These are phyloP conservation scores for Bombus polaris DNA, from an alignment of 1,140 invertebrate species.

Conservation along the genomic window DNA sequence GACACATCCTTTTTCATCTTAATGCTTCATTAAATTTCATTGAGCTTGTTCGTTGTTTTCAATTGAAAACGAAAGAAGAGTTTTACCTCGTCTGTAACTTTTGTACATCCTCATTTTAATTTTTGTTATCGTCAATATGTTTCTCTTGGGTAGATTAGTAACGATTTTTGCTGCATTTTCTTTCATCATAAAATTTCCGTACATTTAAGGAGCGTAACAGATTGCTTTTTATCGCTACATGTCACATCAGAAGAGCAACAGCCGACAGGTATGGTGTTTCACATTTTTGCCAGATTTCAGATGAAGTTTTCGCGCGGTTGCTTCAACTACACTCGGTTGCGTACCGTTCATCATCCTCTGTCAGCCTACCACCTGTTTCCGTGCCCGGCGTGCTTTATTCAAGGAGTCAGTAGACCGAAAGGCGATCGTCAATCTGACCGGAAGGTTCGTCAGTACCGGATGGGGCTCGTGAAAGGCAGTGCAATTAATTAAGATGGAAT, in stretches of 20 bases:
- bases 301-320: constrained; percentile 24
- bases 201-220: background rate
- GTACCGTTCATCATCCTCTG: constrained; percentile 34
- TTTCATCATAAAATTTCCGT: background rate
- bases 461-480: constrained; percentile 35
- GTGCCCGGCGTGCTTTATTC: constrained; percentile 13
- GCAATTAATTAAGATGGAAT: constrained; percentile 48
- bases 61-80: background rate
- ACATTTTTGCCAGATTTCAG: constrained; percentile 6
- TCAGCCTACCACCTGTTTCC: constrained; percentile 27
- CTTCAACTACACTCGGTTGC: constrained; percentile 16
- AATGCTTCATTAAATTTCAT: background rate
- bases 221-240: background rate
- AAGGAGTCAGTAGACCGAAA: constrained; percentile 42
- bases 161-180: background rate
- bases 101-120: background rate
- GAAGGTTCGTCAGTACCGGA: constrained; percentile 41
- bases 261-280: background rate
- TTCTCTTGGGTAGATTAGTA: background rate
- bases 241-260: constrained; percentile 4
- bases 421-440: constrained; percentile 54
- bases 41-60: background rate
- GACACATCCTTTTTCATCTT: background rate
- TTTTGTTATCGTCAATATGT: background rate
- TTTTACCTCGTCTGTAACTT: background rate